phyloP scores from a whole-genome alignment of 1,140 invertebrate genomes.

The Pissodes strobi region DNA sequence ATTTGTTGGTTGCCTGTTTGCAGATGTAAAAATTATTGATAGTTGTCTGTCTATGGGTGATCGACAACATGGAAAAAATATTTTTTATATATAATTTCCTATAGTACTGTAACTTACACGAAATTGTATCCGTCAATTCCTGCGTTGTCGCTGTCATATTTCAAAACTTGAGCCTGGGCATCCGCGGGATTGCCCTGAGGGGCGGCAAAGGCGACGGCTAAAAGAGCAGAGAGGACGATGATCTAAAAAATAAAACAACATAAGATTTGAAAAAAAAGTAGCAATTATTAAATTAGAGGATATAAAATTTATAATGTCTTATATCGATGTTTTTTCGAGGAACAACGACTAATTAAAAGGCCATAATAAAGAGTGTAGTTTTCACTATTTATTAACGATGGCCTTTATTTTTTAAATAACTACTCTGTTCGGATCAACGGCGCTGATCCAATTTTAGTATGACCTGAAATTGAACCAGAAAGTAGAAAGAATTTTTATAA shows the following conservation, averaged over 20 bases:
- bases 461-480: too few relatives aligned
- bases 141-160: constrained; percentile 56
- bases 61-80: too few relatives aligned
- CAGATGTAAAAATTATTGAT: too few relatives aligned
- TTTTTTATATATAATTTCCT: too few relatives aligned
- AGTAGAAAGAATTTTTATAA: too few relatives aligned
- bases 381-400: neutral
- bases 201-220: constrained; percentile 50
- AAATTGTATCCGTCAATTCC: constrained; percentile 57
- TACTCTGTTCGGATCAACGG: too few relatives aligned
- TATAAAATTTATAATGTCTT: neutral
- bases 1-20: too few relatives aligned
- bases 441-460: too few relatives aligned
- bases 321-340: neutral
- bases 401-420: too few relatives aligned
- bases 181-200: constrained; percentile 45
- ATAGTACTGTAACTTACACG: too few relatives aligned
- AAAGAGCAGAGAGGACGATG: constrained; percentile 4
- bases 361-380: neutral
- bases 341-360: neutral
- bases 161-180: constrained; percentile 51
- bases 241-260: constrained; percentile 7
- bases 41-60: too few relatives aligned
- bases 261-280: constrained; percentile 23
- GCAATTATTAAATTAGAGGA: neutral